Percentiles rank a stretch among this genome's conserved stretches.
phyloP scores from a whole-genome alignment of 2,797 vertebrate genomes.

The Dicrostonyx torquatus region DNA sequence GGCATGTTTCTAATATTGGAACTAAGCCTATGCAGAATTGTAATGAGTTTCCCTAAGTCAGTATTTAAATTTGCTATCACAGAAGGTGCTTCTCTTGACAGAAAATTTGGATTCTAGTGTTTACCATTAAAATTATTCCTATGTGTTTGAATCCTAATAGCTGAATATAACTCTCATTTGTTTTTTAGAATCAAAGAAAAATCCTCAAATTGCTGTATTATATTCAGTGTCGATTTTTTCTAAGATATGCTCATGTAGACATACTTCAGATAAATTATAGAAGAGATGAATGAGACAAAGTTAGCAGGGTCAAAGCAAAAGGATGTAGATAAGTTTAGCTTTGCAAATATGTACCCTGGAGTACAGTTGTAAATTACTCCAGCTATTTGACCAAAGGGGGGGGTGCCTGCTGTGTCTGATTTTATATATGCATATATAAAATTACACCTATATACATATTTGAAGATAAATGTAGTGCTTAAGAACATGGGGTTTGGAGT shows the following conservation, averaged over 20 bases:
- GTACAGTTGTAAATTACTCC: constrained; percentile 19
- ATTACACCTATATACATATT: background rate
- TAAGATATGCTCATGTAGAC: background rate
- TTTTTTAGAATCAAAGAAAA: constrained; percentile 33
- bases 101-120: constrained; percentile 65
- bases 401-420: background rate
- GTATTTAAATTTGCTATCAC: constrained; percentile 77
- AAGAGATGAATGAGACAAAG: constrained; percentile 38
- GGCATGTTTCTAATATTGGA: constrained; percentile 79
- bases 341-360: constrained; percentile 16
- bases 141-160: constrained; percentile 51
- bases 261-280: constrained; percentile 38
- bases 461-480: constrained; percentile 20
- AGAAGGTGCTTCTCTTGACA: constrained; percentile 60
- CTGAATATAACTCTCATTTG: constrained; percentile 45
- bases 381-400: background rate
- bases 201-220: constrained; percentile 2
- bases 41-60: constrained; percentile 77
- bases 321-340: background rate
- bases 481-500: constrained; percentile 34
- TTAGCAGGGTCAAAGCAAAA: constrained; percentile 24
- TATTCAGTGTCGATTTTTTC: background rate
- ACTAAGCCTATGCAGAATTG: constrained; percentile 74
- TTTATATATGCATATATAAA: background rate
- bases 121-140: constrained; percentile 64